Evolutionary conservation across 1,140 invertebrate genomes (phyloP).

Genomic region (Tetragonula clypearis): DNA sequence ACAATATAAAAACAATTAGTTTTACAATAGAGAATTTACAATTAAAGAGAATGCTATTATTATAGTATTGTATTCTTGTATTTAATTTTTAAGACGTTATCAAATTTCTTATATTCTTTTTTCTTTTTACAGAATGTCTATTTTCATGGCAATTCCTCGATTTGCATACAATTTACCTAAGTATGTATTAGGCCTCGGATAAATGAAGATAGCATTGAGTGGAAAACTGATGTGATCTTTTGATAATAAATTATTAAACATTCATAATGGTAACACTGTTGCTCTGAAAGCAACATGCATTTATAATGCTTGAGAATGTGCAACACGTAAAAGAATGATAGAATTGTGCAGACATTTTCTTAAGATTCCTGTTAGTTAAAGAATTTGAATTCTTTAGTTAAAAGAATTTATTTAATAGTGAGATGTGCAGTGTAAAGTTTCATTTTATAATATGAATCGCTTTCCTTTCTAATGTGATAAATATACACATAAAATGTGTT

Average conservation of each 20-base stretch:
- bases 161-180: slow-evolving; percentile 90
- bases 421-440: not conserved
- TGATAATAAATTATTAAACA: slow-evolving; percentile 22
- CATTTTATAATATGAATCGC: not conserved
- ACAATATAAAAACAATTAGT: no score
- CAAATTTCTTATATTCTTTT: slow-evolving; percentile 6
- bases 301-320: not conserved
- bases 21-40: no score
- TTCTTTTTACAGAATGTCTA: slow-evolving; percentile 86
- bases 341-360: not conserved
- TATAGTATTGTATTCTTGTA: not conserved
- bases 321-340: not conserved
- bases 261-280: not conserved
- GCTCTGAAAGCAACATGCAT: not conserved
- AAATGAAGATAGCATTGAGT: slow-evolving; percentile 60
- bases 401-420: not conserved
- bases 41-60: not conserved
- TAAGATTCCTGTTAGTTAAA: not conserved
- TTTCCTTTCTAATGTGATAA: not conserved
- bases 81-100: not conserved
- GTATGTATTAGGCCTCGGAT: slow-evolving; percentile 87
- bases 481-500: not conserved
- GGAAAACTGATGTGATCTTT: not conserved
- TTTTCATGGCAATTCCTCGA: slow-evolving; percentile 89
- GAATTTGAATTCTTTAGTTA: not conserved